A percentile compares a stretch with the other conserved stretches of the same genome.
phyloP scores from a whole-genome alignment of 1,140 invertebrate species.

The Calosoma granatense region DNA sequence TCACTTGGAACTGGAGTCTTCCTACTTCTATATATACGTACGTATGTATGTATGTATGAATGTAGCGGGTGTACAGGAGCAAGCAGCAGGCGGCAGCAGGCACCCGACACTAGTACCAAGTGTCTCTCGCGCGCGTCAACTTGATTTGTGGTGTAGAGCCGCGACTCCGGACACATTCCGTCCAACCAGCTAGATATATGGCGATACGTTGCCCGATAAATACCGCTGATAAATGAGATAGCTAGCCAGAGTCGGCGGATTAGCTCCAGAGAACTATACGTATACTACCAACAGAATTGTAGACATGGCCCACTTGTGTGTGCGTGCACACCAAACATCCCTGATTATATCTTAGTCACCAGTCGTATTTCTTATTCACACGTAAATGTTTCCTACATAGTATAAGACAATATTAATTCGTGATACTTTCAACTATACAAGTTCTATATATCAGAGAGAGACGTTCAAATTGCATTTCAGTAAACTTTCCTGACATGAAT shows the following conservation, averaged over 20 bases:
- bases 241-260: background rate
- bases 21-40: too few relatives aligned
- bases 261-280: background rate
- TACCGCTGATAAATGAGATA: conserved; percentile 7
- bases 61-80: too few relatives aligned
- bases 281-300: background rate
- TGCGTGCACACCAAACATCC: background rate
- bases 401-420: background rate
- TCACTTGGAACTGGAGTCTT: too few relatives aligned
- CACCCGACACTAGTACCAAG: too few relatives aligned
- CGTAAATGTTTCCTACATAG: too few relatives aligned
- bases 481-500: too few relatives aligned
- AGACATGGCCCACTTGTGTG: background rate
- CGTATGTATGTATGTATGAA: too few relatives aligned
- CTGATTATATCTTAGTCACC: background rate
- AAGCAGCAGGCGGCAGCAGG: too few relatives aligned
- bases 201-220: conserved; percentile 1
- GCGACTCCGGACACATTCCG: conserved; percentile 10
- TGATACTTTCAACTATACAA: too few relatives aligned
- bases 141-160: conserved; percentile 10
- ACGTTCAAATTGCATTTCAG: too few relatives aligned
- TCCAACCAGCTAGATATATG: conserved; percentile 10
- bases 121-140: conserved; percentile 10
- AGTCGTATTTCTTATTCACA: background rate
- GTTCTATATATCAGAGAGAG: too few relatives aligned